Evolutionary conservation across 2,113 vertebrate genomes (phyloP).

Genomic region (Edolisoma coerulescens): DNA sequence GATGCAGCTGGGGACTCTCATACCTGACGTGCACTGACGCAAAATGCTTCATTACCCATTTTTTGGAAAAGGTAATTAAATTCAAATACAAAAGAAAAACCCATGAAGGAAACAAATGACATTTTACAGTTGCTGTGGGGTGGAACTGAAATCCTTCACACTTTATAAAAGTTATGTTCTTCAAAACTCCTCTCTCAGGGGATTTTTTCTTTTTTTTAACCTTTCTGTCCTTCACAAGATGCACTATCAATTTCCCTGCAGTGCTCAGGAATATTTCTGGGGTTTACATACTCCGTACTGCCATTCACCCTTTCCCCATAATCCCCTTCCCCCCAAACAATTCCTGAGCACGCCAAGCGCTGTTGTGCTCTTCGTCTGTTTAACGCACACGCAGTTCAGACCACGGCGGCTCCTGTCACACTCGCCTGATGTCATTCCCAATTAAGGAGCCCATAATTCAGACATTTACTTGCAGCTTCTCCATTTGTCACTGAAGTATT

Average conservation of each 20-base stretch:
- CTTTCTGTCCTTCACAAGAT: not conserved
- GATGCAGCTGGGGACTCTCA: not conserved
- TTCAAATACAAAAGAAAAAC: not conserved
- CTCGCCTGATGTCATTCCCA: not conserved
- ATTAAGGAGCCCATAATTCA: not conserved
- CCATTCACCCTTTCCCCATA: not conserved
- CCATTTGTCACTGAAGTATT: not conserved
- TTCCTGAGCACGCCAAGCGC: not conserved
- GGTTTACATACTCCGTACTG: not conserved
- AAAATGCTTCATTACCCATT: not conserved
- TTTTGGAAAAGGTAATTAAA: not conserved
- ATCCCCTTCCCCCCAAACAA: not conserved
- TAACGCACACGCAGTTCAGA: not conserved
- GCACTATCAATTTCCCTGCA: not conserved
- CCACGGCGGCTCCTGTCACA: not conserved
- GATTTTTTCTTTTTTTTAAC: not conserved
- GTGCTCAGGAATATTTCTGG: not conserved
- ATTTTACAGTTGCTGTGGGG: not conserved
- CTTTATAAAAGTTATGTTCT: not conserved
- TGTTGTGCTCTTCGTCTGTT: not conserved
- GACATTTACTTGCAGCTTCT: not conserved
- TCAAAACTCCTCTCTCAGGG: not conserved
- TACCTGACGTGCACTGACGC: not conserved
- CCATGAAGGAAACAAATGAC: accelerated
- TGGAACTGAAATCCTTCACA: not conserved